These are phyloP conservation scores for Spea hammondii DNA, from an alignment of 2,797 vertebrate species.

Conservation along the genomic window DNA sequence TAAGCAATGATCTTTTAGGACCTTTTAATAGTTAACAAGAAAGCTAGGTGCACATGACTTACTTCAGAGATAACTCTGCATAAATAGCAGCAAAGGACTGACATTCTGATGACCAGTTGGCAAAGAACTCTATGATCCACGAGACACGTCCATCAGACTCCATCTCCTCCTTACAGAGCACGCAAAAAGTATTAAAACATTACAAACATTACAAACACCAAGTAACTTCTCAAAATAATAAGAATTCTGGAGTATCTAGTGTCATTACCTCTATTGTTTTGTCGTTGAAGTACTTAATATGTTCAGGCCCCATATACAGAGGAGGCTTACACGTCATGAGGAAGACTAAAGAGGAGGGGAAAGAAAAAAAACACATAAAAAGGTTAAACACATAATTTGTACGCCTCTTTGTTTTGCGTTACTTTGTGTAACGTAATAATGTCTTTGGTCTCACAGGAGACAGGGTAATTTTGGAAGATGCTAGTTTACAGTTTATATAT, in stretches of 20 bases:
- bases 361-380: background rate
- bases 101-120: slow-evolving; percentile 96
- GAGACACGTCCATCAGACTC: slow-evolving; percentile 79
- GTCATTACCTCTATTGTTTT: slow-evolving; percentile 89
- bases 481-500: too few species aligned
- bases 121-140: slow-evolving; percentile 94
- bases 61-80: slow-evolving; percentile 91
- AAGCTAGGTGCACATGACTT: slow-evolving; percentile 55
- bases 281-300: slow-evolving; percentile 94
- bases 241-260: too few species aligned
- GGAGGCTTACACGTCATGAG: slow-evolving; percentile 94
- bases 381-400: background rate
- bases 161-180: slow-evolving; percentile 79
- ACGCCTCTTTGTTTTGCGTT: too few species aligned
- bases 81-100: slow-evolving; percentile 91
- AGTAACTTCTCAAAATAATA: too few species aligned
- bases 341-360: slow-evolving; percentile 71
- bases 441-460: too few species aligned
- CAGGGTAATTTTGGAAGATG: too few species aligned
- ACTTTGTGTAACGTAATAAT: too few species aligned
- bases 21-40: too few species aligned
- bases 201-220: too few species aligned
- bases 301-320: slow-evolving; percentile 91
- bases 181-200: background rate
- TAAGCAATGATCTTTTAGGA: too few species aligned